Base-by-base conservation (phyloP, 1,140 invertebrate genomes). In the Archivesica marissinica region DNA sequence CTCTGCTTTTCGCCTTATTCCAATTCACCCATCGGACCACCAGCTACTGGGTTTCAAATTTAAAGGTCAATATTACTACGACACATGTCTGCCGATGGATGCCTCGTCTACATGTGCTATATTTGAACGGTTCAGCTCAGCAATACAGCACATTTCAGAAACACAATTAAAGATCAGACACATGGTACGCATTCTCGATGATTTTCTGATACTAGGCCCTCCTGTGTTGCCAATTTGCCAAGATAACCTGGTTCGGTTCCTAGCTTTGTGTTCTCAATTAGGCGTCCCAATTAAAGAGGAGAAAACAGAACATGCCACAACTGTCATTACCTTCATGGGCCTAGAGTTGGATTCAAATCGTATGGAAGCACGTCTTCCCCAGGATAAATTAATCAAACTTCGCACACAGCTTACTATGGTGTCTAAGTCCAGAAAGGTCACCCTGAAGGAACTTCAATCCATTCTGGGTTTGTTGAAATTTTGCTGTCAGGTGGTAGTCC, bases 301-400 rank as follows among this genome's bases (percentile, higher is more conserved):
- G 39, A 33, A 75, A 30, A 30, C 56, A 33, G 41, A 35, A 9
- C 15, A 0, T n/a, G 25, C 75, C 0, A 61, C 75, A 20, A 20
- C 52, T 41, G 23, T 25, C 0, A 44, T 64, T n/a, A 39, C 23
- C 44, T 87, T 64, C 66, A 75, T 59, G 23, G 76, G 82, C n/a
- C 39, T 81, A 13, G 86, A 87, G 72, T 17, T 87, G 2, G 86
- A 87, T 33, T 80, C 82, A 1, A 30, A 50, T 9, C 13, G 50
- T 3, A 85, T 87, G 86, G 82, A 66, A 59, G 59, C 54, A 38
- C 50, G 82, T 0, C 33, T 87, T 35, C 77, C 82, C 4, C 1
- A 47, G 33, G 86, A 85, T n/a, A 87, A 87, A 41, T n/a, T 77
- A 2, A 11, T 9, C 4, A 59, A 77, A 50, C 75, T 56, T 52